These are phyloP conservation scores for Serinus canaria DNA, from an alignment of 2,113 vertebrate species.

Conservation along the genomic window DNA sequence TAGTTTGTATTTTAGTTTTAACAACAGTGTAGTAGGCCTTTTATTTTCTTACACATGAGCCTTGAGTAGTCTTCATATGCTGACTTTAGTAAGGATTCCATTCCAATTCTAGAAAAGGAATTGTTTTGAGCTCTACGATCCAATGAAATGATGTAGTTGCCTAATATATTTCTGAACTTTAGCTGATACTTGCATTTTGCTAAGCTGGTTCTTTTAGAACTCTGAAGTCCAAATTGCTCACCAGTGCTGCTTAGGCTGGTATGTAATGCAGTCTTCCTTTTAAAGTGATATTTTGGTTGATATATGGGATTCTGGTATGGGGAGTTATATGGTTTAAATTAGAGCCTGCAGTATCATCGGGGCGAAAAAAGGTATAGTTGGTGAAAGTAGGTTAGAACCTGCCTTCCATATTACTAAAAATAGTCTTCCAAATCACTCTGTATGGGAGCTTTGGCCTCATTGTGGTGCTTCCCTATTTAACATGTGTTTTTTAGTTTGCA, in stretches of 20 bases:
- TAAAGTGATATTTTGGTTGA: neutral
- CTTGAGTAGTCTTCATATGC: neutral
- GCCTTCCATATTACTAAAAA: constrained; percentile 41
- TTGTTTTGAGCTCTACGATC: constrained; percentile 24
- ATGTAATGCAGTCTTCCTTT: neutral
- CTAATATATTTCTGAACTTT: constrained; percentile 51
- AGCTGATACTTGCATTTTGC: constrained; percentile 37
- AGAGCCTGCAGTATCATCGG: neutral
- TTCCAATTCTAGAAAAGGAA: constrained; percentile 36
- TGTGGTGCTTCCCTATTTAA: constrained; percentile 39
- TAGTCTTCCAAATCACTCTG: constrained; percentile 21
- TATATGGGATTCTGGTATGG: neutral
- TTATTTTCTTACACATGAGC: neutral
- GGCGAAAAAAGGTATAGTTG: neutral
- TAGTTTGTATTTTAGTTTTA: neutral
- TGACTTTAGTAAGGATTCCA: neutral
- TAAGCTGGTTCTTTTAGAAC: constrained; percentile 1
- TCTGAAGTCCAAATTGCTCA: neutral
- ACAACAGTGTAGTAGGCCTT: neutral
- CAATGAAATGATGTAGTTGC: constrained; percentile 24
- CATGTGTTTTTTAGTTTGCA: neutral
- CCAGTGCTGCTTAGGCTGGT: neutral
- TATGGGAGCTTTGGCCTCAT: constrained; percentile 26
- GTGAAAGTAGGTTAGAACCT: constrained; percentile 36
- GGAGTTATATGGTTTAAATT: neutral